Evolutionary conservation across 2,113 vertebrate species (phyloP).

Genomic region (Bos javanicus): DNA sequence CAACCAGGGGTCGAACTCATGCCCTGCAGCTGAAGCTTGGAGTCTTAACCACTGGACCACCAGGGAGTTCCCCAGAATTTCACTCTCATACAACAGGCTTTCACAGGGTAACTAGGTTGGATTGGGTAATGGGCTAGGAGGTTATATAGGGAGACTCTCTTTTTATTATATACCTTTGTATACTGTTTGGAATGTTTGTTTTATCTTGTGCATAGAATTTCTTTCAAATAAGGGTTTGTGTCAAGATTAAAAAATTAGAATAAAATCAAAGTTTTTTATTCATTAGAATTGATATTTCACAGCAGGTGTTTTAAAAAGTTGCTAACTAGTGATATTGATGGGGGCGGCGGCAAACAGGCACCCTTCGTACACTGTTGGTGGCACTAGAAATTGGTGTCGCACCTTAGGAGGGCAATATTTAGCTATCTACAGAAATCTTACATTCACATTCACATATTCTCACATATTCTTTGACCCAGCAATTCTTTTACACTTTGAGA

Average conservation of each 20-base stretch:
- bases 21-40: not conserved
- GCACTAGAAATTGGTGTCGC: not conserved
- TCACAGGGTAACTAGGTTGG: not conserved
- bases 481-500: not conserved
- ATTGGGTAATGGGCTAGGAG: not conserved
- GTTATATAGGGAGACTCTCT: not conserved
- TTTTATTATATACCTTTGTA: not conserved
- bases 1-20: not conserved
- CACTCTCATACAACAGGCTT: not conserved
- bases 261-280: not conserved
- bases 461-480: not conserved
- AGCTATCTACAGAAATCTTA: not conserved
- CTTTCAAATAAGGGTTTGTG: not conserved
- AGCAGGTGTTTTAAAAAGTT: not conserved
- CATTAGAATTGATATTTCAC: not conserved
- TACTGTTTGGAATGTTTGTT: not conserved
- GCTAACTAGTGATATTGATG: not conserved
- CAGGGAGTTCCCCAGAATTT: not conserved
- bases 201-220: not conserved
- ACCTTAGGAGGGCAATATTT: not conserved
- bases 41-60: not conserved
- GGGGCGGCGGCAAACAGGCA: not conserved
- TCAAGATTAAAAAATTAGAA: not conserved
- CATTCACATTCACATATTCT: not conserved
- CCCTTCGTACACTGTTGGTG: not conserved